Conservation (phyloP, 2,888 invertebrate species). For the Scrobipalpa costella region DNA sequence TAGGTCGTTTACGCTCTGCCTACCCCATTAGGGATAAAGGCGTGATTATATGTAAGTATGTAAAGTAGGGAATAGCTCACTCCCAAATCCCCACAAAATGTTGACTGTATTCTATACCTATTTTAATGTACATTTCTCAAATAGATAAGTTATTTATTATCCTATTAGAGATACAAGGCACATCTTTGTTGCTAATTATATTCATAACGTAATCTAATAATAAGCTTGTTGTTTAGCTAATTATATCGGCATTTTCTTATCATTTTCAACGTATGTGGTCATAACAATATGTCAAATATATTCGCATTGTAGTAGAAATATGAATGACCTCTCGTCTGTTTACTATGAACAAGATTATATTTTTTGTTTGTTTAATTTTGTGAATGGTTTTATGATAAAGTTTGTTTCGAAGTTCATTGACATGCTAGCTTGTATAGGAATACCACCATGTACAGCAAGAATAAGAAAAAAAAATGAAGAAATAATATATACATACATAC, state of each 20-base stretch:
- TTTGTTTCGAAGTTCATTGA: slow-evolving; percentile 3
- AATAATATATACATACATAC: too few relatives aligned
- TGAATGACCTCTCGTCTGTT: background rate
- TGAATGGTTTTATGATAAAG: background rate
- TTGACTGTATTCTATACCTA: too few relatives aligned
- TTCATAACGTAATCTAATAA: background rate
- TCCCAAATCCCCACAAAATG: too few relatives aligned
- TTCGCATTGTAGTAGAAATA: background rate
- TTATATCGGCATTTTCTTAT: slow-evolving; percentile 30
- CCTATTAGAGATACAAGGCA: background rate
- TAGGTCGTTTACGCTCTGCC: too few relatives aligned
- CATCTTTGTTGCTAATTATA: slow-evolving; percentile 6
- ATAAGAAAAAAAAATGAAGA: too few relatives aligned
- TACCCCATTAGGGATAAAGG: too few relatives aligned
- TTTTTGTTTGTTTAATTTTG: background rate
- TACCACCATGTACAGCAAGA: too few relatives aligned
- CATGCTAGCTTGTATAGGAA: background rate
- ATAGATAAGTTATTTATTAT: too few relatives aligned
- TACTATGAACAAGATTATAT: background rate
- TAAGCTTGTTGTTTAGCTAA: slow-evolving; percentile 1
- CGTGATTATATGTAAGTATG: too few relatives aligned
- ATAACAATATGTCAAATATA: slow-evolving; percentile 22
- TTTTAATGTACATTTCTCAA: too few relatives aligned
- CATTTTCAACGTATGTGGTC: slow-evolving; percentile 34
- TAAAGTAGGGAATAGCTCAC: too few relatives aligned